Conservation (phyloP, 1,140 invertebrate species). For the Vollenhovia emeryi region DNA sequence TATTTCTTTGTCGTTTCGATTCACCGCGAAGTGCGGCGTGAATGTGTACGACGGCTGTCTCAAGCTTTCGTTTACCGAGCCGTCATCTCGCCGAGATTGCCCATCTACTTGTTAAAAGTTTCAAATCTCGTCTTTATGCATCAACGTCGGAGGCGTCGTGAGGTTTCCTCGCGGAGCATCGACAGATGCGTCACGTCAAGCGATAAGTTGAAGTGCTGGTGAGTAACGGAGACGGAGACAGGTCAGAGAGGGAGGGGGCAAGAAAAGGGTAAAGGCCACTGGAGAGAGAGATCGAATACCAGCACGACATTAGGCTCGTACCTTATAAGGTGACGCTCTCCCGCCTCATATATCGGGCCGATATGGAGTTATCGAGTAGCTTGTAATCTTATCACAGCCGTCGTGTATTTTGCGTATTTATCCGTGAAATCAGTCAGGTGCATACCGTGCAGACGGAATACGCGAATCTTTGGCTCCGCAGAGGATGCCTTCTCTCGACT, state of each 20-base stretch:
- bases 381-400: conserved; percentile 64
- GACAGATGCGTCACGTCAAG: conserved; percentile 29
- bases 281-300: not conserved
- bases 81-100: not conserved
- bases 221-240: not conserved
- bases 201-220: not conserved
- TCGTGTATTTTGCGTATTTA: conserved; percentile 9
- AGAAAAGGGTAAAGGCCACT: not conserved
- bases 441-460: not conserved
- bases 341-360: not conserved
- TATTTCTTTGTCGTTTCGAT: not conserved
- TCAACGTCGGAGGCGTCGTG: not conserved
- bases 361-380: conserved; percentile 56
- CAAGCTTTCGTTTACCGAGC: not conserved
- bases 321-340: conserved; percentile 50
- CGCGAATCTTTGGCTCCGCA: not conserved
- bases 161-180: conserved; percentile 2
- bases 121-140: not conserved
- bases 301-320: not conserved
- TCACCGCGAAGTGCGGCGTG: not conserved
- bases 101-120: not conserved
- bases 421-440: conserved; percentile 54
- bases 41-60: not conserved
- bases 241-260: not conserved
- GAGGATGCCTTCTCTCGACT: conserved; percentile 4